Base-by-base conservation (phyloP, 2,888 invertebrate genomes). In the Pammene aurita region DNA sequence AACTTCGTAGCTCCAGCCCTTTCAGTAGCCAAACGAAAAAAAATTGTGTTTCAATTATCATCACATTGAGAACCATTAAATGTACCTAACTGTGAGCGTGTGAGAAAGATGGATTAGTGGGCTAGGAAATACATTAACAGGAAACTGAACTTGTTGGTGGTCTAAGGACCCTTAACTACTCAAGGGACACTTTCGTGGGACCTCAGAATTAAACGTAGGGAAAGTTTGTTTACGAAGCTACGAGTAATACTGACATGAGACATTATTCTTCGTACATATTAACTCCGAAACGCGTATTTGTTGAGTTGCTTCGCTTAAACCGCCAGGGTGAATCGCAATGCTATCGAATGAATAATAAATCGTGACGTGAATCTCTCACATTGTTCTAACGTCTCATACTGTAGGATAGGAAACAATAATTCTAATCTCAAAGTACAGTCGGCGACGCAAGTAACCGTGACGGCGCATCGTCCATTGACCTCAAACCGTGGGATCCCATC, bases 391-490 rank as follows among this genome's bases (percentile, higher is more conserved):
- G 46, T 54, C 68, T 54, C 58, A 64, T 57, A 18, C 50, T 67
- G 50, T 16, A 75, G 74, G 75, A 75, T 76, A 73, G 77, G 79
- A 80, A 82, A 73, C 71, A 70, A 73, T 76, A 76, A 74, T 77
- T 78, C 77, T 80, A 77, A 79, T 79, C 79, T 77, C 76, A 74
- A 78, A 72, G 80, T 83, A 83, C 80, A 81, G 78, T 76, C 75
- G 71, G 72, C 76, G 72, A 74, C 75, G 78, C 83, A 81, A 84
- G 84, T 77, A 80, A 82, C 80, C 88, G 84, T 87, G 84, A 86
- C 84, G 85, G 72, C 79, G 80, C 81, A 79, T 80, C 82, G 90
- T 83, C 82, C 89, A 79, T 84, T 87, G 88, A 89, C 87, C 90
- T 79, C 80, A 72, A 71, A 79, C 83, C 88, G 89, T 90, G 90